Evolutionary conservation across 2,888 invertebrate genomes (phyloP).

Genomic region (Diarsia brunnea): DNA sequence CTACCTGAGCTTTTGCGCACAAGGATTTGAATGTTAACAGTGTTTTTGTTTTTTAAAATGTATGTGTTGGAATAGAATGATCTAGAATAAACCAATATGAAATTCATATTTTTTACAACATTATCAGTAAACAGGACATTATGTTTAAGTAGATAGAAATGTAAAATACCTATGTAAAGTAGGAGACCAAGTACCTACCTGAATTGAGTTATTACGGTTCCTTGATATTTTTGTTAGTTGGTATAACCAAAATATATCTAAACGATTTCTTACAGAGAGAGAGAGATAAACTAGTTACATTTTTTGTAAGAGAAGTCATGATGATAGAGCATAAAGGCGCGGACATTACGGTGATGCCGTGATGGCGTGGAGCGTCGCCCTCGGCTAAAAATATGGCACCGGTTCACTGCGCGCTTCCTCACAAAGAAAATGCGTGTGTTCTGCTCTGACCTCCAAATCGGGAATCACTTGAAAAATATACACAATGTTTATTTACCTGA

Average conservation of each 20-base stretch:
- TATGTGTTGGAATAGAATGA: conserved; percentile 33
- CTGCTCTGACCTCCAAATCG: conserved; percentile 84
- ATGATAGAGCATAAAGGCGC: conserved; percentile 72
- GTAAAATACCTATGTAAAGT: conserved; percentile 6
- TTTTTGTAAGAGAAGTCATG: conserved; percentile 69
- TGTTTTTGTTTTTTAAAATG: conserved; percentile 32
- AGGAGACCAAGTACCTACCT: background rate
- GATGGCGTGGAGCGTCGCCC: conserved; percentile 84
- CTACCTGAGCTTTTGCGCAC: conserved; percentile 38
- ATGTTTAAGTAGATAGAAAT: conserved; percentile 25
- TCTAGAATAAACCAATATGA: conserved; percentile 30
- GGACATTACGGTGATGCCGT: conserved; percentile 65
- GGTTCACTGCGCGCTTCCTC: conserved; percentile 85
- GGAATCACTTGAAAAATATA: conserved; percentile 74
- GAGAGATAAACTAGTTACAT: conserved; percentile 14
- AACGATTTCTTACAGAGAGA: conserved; percentile 25
- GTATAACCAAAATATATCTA: conserved; percentile 2
- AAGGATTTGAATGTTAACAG: conserved; percentile 42
- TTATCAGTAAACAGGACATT: conserved; percentile 34
- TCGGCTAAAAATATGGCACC: conserved; percentile 87
- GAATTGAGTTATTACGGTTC: background rate
- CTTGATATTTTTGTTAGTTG: background rate
- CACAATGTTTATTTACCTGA: conserved; percentile 68
- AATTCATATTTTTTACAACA: conserved; percentile 44
- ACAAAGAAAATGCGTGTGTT: conserved; percentile 86